These are phyloP conservation scores for Ailurus styani DNA, from an alignment of 2,113 vertebrate species.

Conservation along the genomic window DNA sequence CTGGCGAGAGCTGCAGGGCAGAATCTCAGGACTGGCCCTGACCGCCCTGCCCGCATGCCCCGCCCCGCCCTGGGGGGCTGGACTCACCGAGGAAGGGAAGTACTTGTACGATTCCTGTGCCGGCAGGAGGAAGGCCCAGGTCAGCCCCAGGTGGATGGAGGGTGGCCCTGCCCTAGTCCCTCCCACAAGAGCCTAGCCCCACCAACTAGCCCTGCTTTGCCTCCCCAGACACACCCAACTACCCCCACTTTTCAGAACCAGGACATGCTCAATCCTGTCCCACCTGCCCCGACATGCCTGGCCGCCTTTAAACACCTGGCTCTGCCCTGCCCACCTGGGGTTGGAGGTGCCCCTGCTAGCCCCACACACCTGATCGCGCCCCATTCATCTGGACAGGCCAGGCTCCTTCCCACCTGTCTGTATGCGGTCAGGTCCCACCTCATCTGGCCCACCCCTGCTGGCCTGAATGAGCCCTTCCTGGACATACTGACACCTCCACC, in stretches of 20 bases:
- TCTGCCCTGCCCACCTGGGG: not conserved
- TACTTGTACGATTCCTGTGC: conserved; percentile 82
- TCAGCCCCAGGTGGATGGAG: conserved; percentile 65
- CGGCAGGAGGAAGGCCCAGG: conserved; percentile 67
- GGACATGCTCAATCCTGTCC: not conserved
- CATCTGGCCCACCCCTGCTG: not conserved
- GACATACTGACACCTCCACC: not conserved
- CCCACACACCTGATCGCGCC: not conserved
- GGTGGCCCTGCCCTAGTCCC: conserved; percentile 36
- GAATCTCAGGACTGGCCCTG: conserved; percentile 74
- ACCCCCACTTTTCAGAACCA: not conserved
- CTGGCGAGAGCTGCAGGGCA: conserved; percentile 73
- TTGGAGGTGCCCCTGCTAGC: not conserved
- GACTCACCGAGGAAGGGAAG: conserved; percentile 83
- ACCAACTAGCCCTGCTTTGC: not conserved
- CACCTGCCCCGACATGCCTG: not conserved
- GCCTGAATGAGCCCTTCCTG: not conserved
- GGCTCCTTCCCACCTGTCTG: not conserved
- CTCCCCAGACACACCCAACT: not conserved
- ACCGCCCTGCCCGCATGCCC: conserved; percentile 63
- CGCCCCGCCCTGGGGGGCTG: conserved; percentile 62
- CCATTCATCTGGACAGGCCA: not conserved
- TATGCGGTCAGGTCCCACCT: not conserved
- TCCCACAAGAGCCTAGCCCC: not conserved
- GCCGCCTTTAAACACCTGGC: not conserved